Conservation (phyloP, 2,113 vertebrate genomes). For the Callopanchax toddi region DNA sequence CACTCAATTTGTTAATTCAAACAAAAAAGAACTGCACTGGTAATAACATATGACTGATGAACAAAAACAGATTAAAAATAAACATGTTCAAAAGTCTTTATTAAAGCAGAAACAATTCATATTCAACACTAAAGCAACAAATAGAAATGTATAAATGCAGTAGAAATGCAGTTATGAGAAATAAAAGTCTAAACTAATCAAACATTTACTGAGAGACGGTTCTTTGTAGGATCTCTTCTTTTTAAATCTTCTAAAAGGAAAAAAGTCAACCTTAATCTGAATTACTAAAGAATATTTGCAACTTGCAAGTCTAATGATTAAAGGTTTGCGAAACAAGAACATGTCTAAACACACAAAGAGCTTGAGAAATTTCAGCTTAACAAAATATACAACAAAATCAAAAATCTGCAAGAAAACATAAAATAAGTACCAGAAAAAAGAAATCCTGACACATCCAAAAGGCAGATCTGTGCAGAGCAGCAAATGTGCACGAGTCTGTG, state of each 20-base stretch:
- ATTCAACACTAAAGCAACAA: background rate
- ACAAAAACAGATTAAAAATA: background rate
- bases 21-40: background rate
- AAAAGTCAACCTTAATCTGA: background rate
- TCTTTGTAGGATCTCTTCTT: too few relatives aligned
- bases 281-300: background rate
- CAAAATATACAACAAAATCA: background rate
- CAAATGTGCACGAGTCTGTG: background rate
- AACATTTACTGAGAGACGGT: background rate
- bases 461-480: background rate
- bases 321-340: conserved; percentile 13
- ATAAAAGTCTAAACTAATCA: background rate
- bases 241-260: background rate
- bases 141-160: too few relatives aligned
- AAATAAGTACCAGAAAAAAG: conserved; percentile 14
- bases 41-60: too few relatives aligned
- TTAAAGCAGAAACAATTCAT: background rate
- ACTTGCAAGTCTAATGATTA: background rate
- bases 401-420: background rate
- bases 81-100: conserved; percentile 12
- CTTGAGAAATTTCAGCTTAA: too few relatives aligned
- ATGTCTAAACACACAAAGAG: background rate
- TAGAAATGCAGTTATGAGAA: conserved; percentile 3
- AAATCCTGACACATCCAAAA: conserved; percentile 3
- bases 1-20: too few relatives aligned